These are phyloP conservation scores for Homarus gammarus DNA, from an alignment of 2,888 invertebrate species.

Conservation along the genomic window DNA sequence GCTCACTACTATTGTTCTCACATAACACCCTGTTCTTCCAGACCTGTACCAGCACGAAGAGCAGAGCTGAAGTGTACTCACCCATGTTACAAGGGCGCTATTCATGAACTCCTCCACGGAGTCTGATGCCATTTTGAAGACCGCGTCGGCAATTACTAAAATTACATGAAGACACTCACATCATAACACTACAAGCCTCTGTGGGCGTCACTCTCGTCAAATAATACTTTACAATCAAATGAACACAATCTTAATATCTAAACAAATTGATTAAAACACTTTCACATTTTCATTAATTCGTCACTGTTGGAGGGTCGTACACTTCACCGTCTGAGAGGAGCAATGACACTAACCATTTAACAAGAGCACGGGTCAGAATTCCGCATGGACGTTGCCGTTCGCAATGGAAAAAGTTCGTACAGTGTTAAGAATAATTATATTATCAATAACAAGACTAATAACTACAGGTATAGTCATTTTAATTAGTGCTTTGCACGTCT, in stretches of 20 bases:
- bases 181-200: constrained; percentile 48
- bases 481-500: neutral
- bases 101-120: constrained; percentile 69
- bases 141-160: neutral
- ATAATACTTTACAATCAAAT: neutral
- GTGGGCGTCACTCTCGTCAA: constrained; percentile 26
- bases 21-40: neutral
- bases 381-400: constrained; percentile 26
- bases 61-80: constrained; percentile 18
- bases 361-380: neutral
- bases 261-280: constrained; percentile 20
- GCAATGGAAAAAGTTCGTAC: neutral
- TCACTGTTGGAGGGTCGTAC: neutral
- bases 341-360: constrained; percentile 51
- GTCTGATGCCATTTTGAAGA: constrained; percentile 61
- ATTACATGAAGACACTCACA: constrained; percentile 14
- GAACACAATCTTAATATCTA: neutral
- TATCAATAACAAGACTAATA: neutral
- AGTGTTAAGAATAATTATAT: neutral
- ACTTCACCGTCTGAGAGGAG: constrained; percentile 6
- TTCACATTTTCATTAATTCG: constrained; percentile 67
- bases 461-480: neutral
- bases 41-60: neutral
- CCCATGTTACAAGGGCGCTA: constrained; percentile 73
- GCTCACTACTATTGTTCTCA: neutral